Evolutionary conservation across 2,888 invertebrate species (phyloP).

Genomic region (Dascillus cervinus): DNA sequence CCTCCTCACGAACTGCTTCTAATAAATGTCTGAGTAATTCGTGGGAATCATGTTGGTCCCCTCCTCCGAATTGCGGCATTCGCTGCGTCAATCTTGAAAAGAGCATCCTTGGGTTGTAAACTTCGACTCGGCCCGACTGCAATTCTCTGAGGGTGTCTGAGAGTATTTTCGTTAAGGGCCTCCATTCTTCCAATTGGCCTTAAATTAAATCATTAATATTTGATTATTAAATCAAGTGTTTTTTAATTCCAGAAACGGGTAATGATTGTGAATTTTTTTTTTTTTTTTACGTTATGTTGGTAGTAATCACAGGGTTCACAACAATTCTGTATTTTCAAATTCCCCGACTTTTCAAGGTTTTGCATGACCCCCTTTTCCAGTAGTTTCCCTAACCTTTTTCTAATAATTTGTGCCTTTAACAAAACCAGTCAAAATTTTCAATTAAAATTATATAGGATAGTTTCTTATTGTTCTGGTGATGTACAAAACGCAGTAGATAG

Average conservation of each 20-base stretch:
- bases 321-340: no score
- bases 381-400: no score
- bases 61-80: conserved; percentile 82
- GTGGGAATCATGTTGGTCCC: conserved; percentile 95
- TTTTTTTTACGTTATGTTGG: no score
- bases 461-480: no score
- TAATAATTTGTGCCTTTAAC: no score
- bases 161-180: conserved; percentile 57
- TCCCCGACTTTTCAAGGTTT: no score
- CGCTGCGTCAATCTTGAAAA: conserved; percentile 57
- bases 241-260: neutral
- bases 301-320: no score
- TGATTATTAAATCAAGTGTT: neutral
- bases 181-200: conserved; percentile 60
- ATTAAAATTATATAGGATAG: no score
- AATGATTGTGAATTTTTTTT: neutral
- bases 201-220: conserved; percentile 1
- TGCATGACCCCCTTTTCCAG: no score
- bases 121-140: conserved; percentile 55
- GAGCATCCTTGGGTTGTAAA: conserved; percentile 57
- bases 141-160: conserved; percentile 63
- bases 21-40: conserved; percentile 85
- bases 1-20: conserved; percentile 75
- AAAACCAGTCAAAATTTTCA: no score
- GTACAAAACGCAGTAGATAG: no score